A percentile compares a stretch with the other conserved stretches of the same genome.
phyloP scores from a whole-genome alignment of 2,888 invertebrate species.

The Oscheius sp. region DNA sequence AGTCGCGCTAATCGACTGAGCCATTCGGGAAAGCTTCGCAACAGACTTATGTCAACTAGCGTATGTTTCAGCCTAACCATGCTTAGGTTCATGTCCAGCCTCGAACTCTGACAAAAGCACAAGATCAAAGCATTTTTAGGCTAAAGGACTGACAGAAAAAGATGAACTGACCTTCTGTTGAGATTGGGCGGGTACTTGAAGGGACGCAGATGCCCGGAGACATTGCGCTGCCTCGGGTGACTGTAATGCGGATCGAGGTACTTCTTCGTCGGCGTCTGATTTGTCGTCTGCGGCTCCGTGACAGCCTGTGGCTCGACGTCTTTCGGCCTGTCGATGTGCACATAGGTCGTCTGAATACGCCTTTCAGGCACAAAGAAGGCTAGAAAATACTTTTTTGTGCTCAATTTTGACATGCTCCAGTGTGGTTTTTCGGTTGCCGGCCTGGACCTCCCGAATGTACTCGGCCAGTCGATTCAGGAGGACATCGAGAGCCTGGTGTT shows the following conservation, averaged over 20 bases:
- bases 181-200: background rate
- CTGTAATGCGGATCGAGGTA: slow-evolving; percentile 22
- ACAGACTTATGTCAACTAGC: too few relatives aligned
- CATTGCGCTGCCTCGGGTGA: slow-evolving; percentile 7
- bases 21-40: too few relatives aligned
- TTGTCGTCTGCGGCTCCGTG: background rate
- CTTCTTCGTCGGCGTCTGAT: background rate
- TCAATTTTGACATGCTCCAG: slow-evolving; percentile 8
- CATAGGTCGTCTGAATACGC: slow-evolving; percentile 11
- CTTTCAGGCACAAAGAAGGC: background rate
- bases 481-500: slow-evolving; percentile 4
- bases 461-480: slow-evolving; percentile 11
- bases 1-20: too few relatives aligned
- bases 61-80: too few relatives aligned
- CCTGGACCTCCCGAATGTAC: slow-evolving; percentile 20
- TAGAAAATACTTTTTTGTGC: background rate
- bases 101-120: too few relatives aligned
- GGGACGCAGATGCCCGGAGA: background rate
- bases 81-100: too few relatives aligned
- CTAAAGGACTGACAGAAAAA: background rate
- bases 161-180: background rate
- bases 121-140: background rate
- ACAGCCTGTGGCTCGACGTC: background rate
- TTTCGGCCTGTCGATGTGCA: slow-evolving; percentile 1
- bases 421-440: background rate